Conservation (phyloP, 1,140 invertebrate species). For the Lucilia cuprina region DNA sequence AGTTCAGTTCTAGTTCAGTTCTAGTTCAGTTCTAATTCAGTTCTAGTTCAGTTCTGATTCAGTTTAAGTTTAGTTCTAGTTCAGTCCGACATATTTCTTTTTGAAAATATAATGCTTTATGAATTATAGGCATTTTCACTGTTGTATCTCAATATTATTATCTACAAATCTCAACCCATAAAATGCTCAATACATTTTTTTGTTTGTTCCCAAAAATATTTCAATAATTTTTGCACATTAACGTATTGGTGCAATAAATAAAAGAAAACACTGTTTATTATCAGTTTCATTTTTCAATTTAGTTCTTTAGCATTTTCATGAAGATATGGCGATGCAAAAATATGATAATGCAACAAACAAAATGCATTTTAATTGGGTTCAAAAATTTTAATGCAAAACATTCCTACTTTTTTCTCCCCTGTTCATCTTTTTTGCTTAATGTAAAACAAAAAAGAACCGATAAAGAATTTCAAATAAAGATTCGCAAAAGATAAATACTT, state of each 20-base stretch:
- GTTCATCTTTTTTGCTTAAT: background rate
- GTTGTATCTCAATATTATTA: too few relatives aligned
- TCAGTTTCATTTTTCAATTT: slow-evolving; percentile 7
- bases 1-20: too few relatives aligned
- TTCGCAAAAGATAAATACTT: background rate
- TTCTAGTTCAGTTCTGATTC: too few relatives aligned
- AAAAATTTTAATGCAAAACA: slow-evolving; percentile 26
- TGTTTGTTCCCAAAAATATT: too few relatives aligned
- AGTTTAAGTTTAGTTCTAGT: too few relatives aligned
- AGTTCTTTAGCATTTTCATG: background rate
- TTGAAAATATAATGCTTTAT: too few relatives aligned
- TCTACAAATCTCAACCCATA: too few relatives aligned
- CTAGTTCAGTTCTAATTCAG: too few relatives aligned
- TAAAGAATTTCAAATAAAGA: slow-evolving; percentile 18
- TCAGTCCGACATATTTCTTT: too few relatives aligned
- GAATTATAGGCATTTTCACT: too few relatives aligned
- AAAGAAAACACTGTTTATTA: background rate
- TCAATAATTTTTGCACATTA: background rate
- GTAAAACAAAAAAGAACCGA: background rate
- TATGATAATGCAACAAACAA: slow-evolving; percentile 34
- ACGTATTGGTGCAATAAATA: background rate
- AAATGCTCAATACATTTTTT: too few relatives aligned
- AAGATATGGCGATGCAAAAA: slow-evolving; percentile 20
- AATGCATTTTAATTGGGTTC: slow-evolving; percentile 35
- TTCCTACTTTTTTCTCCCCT: background rate